These are phyloP conservation scores for Andricus grossulariae DNA, from an alignment of 1,140 invertebrate species.

Conservation along the genomic window DNA sequence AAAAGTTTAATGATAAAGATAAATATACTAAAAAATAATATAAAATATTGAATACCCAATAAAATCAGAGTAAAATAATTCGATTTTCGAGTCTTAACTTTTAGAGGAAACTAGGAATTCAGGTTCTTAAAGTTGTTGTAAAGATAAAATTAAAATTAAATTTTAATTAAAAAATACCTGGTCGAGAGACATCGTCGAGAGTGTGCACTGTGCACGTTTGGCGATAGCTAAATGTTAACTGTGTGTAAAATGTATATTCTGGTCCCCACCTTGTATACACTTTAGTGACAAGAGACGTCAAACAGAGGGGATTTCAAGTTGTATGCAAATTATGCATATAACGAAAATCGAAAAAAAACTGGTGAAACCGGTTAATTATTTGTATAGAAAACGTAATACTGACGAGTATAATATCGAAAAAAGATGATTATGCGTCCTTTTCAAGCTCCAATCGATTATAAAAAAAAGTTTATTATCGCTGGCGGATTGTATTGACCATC, in stretches of 20 bases:
- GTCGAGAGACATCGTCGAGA: constrained; percentile 2
- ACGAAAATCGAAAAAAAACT: background rate
- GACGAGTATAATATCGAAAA: background rate
- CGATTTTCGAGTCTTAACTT: too few relatives aligned
- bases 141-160: background rate
- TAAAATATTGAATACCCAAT: too few relatives aligned
- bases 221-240: constrained; percentile 10
- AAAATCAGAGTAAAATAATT: too few relatives aligned
- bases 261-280: background rate
- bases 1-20: too few relatives aligned
- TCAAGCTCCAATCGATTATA: background rate
- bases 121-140: background rate
- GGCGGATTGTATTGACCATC: too few relatives aligned
- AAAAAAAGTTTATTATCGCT: too few relatives aligned
- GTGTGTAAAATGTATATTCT: background rate
- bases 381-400: background rate
- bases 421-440: background rate
- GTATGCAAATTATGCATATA: background rate
- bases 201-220: background rate
- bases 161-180: constrained; percentile 3
- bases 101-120: too few relatives aligned
- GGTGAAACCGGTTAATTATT: constrained; percentile 11
- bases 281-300: constrained; percentile 1
- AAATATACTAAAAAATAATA: too few relatives aligned
- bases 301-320: constrained; percentile 6